Conservation (phyloP, 2,888 invertebrate genomes). For the Autographa gamma region DNA sequence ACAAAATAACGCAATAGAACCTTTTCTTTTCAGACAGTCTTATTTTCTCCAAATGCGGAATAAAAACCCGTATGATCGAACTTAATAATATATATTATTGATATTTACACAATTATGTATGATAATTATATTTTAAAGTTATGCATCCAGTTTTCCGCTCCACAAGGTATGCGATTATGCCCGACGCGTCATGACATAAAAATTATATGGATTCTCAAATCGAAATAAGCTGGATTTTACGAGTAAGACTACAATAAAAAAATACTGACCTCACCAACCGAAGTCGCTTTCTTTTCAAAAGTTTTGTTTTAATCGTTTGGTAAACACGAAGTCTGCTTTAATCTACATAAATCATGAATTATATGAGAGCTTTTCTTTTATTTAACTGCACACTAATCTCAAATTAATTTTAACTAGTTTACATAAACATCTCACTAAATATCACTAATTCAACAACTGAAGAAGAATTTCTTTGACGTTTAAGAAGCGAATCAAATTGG, state of each 20-base stretch:
- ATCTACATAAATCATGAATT: not conserved
- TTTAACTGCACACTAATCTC: not conserved
- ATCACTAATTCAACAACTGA: not conserved
- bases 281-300: constrained; percentile 2
- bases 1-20: too few relatives aligned
- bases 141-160: not conserved
- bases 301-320: not conserved
- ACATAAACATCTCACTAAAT: not conserved
- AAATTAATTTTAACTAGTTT: not conserved
- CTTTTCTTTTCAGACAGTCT: too few relatives aligned
- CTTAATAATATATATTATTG: not conserved
- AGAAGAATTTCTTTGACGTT: constrained; percentile 11
- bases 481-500: constrained; percentile 18
- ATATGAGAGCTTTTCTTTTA: not conserved
- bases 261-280: not conserved
- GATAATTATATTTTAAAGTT: constrained; percentile 13
- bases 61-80: not conserved
- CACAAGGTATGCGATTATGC: constrained; percentile 4
- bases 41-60: too few relatives aligned
- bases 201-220: not conserved
- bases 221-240: not conserved
- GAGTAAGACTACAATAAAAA: constrained; percentile 1
- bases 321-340: not conserved
- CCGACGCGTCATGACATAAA: not conserved
- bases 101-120: not conserved